Conservation (phyloP, 1,140 invertebrate species). For the Lasioglossum baleicum region DNA sequence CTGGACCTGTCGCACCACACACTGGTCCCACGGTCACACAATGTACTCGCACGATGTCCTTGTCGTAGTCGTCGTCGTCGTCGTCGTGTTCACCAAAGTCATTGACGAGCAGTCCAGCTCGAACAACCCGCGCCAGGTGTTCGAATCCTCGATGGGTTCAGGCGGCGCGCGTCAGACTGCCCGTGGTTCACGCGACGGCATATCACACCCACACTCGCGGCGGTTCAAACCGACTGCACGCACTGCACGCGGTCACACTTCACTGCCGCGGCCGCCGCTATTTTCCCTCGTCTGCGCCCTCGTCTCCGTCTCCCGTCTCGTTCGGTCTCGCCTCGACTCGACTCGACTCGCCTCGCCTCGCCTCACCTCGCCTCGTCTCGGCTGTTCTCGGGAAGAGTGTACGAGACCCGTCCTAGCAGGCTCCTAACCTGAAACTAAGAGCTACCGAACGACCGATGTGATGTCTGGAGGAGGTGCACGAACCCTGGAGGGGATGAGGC, state of each 20-base stretch:
- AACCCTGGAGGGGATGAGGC: constrained; percentile 67
- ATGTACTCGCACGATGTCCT: constrained; percentile 28
- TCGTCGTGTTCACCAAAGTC: constrained; percentile 39
- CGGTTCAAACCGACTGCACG: constrained; percentile 23
- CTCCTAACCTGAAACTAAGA: constrained; percentile 81
- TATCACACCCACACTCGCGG: constrained; percentile 37
- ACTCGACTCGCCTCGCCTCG: too few relatives aligned
- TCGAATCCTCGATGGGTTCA: constrained; percentile 1
- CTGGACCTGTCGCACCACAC: constrained; percentile 42
- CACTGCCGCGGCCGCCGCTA: constrained; percentile 27
- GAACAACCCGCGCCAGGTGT: constrained; percentile 19
- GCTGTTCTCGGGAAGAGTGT: constrained; percentile 69
- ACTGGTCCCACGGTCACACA: constrained; percentile 46
- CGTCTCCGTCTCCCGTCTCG: too few relatives aligned
- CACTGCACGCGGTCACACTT: constrained; percentile 49
- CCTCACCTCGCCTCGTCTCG: constrained; percentile 13
- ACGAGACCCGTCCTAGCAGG: constrained; percentile 80
- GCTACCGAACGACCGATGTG: constrained; percentile 79
- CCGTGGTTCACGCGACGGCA: constrained; percentile 32
- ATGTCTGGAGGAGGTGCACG: constrained; percentile 77
- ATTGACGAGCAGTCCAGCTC: constrained; percentile 26
- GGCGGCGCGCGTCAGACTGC: constrained; percentile 23
- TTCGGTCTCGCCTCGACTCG: too few relatives aligned
- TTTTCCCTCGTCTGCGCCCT: constrained; percentile 2
- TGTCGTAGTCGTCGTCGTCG: too few relatives aligned